Conservation (phyloP, 2,888 invertebrate species). For the Drosophila mimica region DNA sequence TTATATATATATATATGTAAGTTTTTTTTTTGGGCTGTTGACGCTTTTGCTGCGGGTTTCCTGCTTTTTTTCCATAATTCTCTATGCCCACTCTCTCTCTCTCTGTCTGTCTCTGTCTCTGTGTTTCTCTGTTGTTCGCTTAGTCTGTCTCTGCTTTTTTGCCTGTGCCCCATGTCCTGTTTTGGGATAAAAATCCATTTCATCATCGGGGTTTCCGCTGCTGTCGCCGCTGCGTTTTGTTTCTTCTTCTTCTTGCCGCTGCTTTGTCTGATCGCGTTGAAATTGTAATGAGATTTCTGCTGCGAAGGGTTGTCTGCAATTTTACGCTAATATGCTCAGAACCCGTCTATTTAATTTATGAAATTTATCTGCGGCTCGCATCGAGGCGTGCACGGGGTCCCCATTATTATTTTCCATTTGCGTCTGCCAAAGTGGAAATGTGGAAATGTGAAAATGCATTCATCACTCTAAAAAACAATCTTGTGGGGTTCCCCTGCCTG, state of each 20-base stretch:
- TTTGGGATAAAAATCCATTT: conserved; percentile 82
- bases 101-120: not conserved
- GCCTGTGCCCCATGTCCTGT: conserved; percentile 65
- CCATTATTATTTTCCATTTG: conserved; percentile 40
- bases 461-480: conserved; percentile 54
- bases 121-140: conserved; percentile 1
- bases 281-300: conserved; percentile 83
- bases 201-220: conserved; percentile 78
- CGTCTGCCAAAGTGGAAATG: conserved; percentile 41
- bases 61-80: conserved; percentile 55
- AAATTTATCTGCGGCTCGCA: conserved; percentile 82
- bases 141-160: conserved; percentile 20
- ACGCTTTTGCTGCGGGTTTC: conserved; percentile 77
- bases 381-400: conserved; percentile 53
- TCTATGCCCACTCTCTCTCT: conserved; percentile 8
- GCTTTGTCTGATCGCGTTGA: conserved; percentile 82
- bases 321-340: conserved; percentile 76
- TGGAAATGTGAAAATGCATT: conserved; percentile 65
- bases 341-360: conserved; percentile 83
- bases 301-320: conserved; percentile 68
- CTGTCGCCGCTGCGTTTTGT: conserved; percentile 34
- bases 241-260: conserved; percentile 32
- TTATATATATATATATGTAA: not conserved
- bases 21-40: conserved; percentile 55
- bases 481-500: not conserved